phyloP scores from a whole-genome alignment of 2,797 vertebrate species.

The Diglossa cyanea region DNA sequence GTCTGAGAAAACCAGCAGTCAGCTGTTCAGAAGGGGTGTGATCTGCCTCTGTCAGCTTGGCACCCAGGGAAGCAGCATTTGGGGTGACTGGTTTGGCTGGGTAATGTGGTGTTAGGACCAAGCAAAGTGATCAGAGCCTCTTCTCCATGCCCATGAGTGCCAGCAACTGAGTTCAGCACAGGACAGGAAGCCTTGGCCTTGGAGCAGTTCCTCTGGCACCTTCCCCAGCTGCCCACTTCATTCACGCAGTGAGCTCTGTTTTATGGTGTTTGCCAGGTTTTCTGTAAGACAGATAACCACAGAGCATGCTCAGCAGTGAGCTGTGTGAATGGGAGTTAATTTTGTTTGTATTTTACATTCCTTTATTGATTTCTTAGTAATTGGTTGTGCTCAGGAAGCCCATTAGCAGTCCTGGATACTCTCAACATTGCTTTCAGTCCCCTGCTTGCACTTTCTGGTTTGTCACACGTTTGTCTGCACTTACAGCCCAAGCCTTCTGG shows the following conservation, averaged over 20 bases:
- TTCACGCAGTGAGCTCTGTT: not conserved
- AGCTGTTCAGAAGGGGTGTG: not conserved
- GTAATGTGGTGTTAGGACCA: not conserved
- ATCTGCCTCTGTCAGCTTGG: not conserved
- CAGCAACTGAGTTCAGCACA: not conserved
- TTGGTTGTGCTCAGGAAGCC: not conserved
- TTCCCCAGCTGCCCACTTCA: not conserved
- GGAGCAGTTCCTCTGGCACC: not conserved
- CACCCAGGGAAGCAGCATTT: not conserved
- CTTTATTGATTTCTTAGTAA: not conserved
- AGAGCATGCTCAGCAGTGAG: not conserved
- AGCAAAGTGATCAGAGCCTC: not conserved
- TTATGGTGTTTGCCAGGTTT: not conserved
- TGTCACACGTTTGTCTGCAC: not conserved
- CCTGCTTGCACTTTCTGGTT: not conserved
- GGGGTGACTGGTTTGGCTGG: not conserved
- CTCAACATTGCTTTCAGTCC: not conserved
- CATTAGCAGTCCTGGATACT: not conserved
- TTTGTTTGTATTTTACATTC: not conserved
- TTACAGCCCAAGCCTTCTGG: not conserved
- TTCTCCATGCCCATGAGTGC: accelerated
- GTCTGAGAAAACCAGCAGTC: not conserved
- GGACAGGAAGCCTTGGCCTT: not conserved
- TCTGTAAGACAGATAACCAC: not conserved
- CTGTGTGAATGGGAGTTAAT: not conserved